Base-by-base conservation (phyloP, 2,113 vertebrate genomes). In the Chelonoidis abingdonii region DNA sequence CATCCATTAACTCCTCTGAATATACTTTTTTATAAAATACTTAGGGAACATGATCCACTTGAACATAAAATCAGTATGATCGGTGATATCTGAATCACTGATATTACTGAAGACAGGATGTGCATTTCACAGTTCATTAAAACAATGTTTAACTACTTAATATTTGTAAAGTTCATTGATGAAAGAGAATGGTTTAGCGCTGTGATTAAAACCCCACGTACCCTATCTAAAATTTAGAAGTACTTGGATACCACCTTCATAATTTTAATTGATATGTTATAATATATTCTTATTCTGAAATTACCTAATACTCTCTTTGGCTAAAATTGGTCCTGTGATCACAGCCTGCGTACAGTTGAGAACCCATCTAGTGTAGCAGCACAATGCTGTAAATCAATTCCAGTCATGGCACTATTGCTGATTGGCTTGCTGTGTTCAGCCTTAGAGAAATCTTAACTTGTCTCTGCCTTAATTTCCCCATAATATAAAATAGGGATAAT, bases 61-160 rank as follows among this genome's bases (percentile, higher is more conserved):
- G 87, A 95, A 91, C 54, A 87, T 57, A 95, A 96, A 84, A 94
- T 95, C 83, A 84, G 49, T 78, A 54, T 89, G 65, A 81, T 90
- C 83, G 75, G 8, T 85, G 65, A 93, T 90, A 95, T 94, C 5
- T 72, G 80, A 54, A 22, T 94, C 92, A 22, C 31, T 78, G 44
- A 69, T 91, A 5, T n/a, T 93, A 49, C 72, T 0, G 0, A 87
- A 94, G 82, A 85, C 57, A 88, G 76, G 7, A 76, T 0, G 0
- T 78, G 24, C 59, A 76, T 41, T 92, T 93, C 69, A 81, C 52
- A 69, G 47, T 92, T 95, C 80, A 92, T 93, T 86, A 89, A 56
- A 59, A 47, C 78, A 65, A 83, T 57, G 47, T 86, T 93, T 93
- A 94, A 86, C 80, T 79, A 94, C 38, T 53, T 88, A 57, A 75